These are phyloP conservation scores for Ranitomeya imitator DNA, from an alignment of 2,113 vertebrate species.

Conservation along the genomic window DNA sequence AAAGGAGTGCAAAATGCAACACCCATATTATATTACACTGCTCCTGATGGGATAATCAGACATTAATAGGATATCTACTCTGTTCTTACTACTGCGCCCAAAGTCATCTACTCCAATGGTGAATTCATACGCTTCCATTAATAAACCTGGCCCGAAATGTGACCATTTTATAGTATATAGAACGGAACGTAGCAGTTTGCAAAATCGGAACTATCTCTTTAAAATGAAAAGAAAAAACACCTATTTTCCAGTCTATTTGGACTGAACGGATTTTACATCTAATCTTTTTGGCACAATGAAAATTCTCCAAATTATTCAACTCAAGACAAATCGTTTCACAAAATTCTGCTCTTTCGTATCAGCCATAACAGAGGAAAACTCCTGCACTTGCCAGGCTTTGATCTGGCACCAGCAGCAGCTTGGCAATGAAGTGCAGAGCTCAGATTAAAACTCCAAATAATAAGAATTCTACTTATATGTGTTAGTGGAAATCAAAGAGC, in stretches of 20 bases:
- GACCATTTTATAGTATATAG: too few species aligned
- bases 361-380: slow-evolving; percentile 13
- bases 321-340: background rate
- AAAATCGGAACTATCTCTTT: background rate
- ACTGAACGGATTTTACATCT: background rate
- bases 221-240: background rate
- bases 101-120: too few species aligned
- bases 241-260: background rate
- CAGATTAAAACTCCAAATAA: background rate
- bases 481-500: background rate
- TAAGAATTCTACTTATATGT: background rate
- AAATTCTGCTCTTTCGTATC: background rate
- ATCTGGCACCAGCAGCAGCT: background rate
- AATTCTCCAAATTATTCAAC: slow-evolving; percentile 3
- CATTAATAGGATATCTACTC: too few species aligned
- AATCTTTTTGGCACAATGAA: background rate
- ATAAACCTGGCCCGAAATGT: too few species aligned
- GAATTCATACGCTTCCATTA: too few species aligned
- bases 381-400: background rate
- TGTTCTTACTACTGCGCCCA: too few species aligned
- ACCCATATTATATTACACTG: too few species aligned
- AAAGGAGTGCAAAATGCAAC: too few species aligned
- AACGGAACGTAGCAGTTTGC: too few species aligned
- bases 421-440: background rate
- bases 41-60: too few species aligned